A percentile compares a stretch with the other conserved stretches of the same genome.
These are phyloP conservation scores for Fulmarus glacialis DNA, from an alignment of 2,113 vertebrate species.

Conservation along the genomic window DNA sequence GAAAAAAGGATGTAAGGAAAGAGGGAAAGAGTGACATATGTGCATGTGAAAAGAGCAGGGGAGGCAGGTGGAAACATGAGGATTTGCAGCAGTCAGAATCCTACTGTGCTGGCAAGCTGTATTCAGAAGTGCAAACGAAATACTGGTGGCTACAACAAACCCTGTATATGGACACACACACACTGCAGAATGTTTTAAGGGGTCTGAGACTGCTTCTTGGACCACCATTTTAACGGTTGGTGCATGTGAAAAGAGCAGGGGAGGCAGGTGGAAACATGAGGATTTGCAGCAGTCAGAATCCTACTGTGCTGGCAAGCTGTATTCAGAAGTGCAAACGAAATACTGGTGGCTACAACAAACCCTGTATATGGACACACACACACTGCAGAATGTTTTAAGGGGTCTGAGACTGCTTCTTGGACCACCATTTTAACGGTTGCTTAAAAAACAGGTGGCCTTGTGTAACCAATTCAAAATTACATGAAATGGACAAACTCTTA, in stretches of 20 bases:
- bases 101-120: background rate
- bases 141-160: background rate
- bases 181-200: background rate
- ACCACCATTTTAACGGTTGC: background rate
- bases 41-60: slow-evolving; percentile 46
- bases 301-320: background rate
- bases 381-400: background rate
- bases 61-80: background rate
- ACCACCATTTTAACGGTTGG: background rate
- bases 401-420: background rate
- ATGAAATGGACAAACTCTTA: background rate
- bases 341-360: background rate
- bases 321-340: background rate
- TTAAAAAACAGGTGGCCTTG: background rate
- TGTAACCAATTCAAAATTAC: background rate
- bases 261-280: background rate
- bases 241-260: too few species aligned
- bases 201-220: background rate
- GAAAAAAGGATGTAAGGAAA: slow-evolving; percentile 16
- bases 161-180: background rate
- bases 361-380: background rate
- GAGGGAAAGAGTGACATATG: background rate
- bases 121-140: background rate
- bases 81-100: background rate
- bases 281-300: background rate